These are phyloP conservation scores for Anthopleura xanthogrammica DNA, from an alignment of 92 coral and sea anemone species.

Conservation along the genomic window DNA sequence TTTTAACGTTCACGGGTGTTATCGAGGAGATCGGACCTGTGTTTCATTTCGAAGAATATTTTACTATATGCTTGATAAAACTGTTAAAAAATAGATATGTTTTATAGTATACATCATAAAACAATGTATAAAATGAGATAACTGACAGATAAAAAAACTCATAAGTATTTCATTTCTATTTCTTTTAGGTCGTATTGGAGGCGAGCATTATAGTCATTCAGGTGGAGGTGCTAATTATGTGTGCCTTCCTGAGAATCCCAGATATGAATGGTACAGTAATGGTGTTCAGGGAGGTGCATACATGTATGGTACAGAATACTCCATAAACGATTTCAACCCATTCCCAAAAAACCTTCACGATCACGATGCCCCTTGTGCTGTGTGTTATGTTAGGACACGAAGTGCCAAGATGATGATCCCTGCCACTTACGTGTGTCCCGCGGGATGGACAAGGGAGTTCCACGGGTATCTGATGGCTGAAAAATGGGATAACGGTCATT, in stretches of 20 bases:
- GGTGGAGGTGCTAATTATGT: constrained; percentile 75
- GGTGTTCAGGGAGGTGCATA: constrained; percentile 26
- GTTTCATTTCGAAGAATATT: too few species aligned
- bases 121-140: too few species aligned
- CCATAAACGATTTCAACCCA: constrained; percentile 14
- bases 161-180: too few species aligned
- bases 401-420: constrained; percentile 65
- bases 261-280: constrained; percentile 25
- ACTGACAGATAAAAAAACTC: too few species aligned
- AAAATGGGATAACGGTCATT: constrained; percentile 18
- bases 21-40: too few species aligned
- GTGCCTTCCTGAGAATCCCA: constrained; percentile 60
- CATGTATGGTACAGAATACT: constrained; percentile 64
- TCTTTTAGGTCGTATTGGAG: constrained; percentile 42
- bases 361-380: constrained; percentile 59
- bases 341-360: constrained; percentile 42
- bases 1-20: too few species aligned
- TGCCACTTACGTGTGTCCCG: constrained; percentile 65
- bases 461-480: constrained; percentile 36
- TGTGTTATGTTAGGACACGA: constrained; percentile 59
- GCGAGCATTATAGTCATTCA: not conserved
- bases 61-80: too few species aligned
- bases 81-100: too few species aligned
- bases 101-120: too few species aligned
- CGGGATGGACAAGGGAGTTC: constrained; percentile 51